Evolutionary conservation across 2,888 invertebrate species (phyloP).

Genomic region (Lutraria lutraria): DNA sequence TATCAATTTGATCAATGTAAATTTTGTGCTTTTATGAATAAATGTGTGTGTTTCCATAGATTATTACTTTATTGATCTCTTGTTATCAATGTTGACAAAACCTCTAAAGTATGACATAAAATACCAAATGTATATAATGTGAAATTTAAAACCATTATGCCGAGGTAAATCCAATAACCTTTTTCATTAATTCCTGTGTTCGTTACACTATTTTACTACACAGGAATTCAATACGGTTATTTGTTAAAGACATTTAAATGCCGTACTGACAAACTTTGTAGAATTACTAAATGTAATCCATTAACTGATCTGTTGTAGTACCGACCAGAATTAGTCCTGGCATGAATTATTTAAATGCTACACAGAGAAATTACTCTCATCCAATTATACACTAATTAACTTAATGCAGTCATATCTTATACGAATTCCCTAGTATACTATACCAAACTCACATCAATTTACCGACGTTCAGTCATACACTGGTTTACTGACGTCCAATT

Average conservation of each 20-base stretch:
- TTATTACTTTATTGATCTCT: constrained; percentile 17
- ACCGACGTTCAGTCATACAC: neutral
- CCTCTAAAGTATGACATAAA: neutral
- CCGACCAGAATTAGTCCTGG: no score
- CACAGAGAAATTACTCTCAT: neutral
- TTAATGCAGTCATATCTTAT: neutral
- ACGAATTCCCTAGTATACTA: neutral
- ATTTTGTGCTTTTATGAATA: constrained; percentile 25
- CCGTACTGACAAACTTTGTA: no score
- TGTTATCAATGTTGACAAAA: constrained; percentile 11
- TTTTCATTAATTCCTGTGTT: neutral
- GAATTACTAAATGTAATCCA: no score
- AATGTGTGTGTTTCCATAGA: constrained; percentile 28
- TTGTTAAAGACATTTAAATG: no score
- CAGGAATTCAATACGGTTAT: no score
- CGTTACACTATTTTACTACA: neutral
- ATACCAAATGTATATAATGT: neutral
- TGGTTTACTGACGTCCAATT: neutral
- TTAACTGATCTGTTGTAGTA: neutral
- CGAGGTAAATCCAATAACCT: neutral
- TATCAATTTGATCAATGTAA: constrained; percentile 18
- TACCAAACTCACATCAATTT: neutral
- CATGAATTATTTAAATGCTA: no score
- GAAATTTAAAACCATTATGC: constrained; percentile 19
- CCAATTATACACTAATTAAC: neutral